Evolutionary conservation across 2,797 vertebrate genomes (phyloP), one percentile per base, ranked within the genome.

Genomic region (Cygnus olor): DNA sequence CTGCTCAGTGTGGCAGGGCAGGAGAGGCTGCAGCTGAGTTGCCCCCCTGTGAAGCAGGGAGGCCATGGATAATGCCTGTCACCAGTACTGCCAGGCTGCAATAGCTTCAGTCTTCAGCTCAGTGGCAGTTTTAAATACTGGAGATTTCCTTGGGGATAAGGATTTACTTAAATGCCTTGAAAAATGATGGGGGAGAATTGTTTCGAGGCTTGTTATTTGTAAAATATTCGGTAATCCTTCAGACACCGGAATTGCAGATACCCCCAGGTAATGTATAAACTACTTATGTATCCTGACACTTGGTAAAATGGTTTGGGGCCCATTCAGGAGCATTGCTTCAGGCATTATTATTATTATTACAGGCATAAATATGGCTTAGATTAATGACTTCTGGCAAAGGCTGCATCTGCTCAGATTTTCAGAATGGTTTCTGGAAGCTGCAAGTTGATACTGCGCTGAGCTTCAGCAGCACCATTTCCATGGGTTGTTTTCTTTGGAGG

Each of bases 1-100:
- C 34, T 49, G 49, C 58, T 44, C 36, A 9, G 44, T 7, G 18
- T 28, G 61, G 4, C 14, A 7, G 20, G 86, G 66, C 57, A 54
- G 51, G 44, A 21, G 64, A 38, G 18, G 84, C 42, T 2, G 1
- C 17, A 47, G 6, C 71, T 4, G 1, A 27, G 19, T 19, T 19
- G 32, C 11, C 8, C 3, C 0, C 1, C 0, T 36, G 0, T 27
- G 10, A 66, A 51, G 49, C 7, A 10, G 66, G 36, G 83, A 34
- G 4, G 36, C 2, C 7, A 1, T 0, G 0, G 66, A 15, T 42
- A 42, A 8, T 0, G 2, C 12, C 63, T 3, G 8, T 49, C 10
- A n/a, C 57, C 28, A 11, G 40, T 30, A 0, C 40, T 11, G 38
- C 2, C 0, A 38, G 38, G 13, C 34, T 53, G 1, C 80, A 5